These are phyloP conservation scores for Eulimnadia texana DNA, from an alignment of 1,140 invertebrate species.

Conservation along the genomic window DNA sequence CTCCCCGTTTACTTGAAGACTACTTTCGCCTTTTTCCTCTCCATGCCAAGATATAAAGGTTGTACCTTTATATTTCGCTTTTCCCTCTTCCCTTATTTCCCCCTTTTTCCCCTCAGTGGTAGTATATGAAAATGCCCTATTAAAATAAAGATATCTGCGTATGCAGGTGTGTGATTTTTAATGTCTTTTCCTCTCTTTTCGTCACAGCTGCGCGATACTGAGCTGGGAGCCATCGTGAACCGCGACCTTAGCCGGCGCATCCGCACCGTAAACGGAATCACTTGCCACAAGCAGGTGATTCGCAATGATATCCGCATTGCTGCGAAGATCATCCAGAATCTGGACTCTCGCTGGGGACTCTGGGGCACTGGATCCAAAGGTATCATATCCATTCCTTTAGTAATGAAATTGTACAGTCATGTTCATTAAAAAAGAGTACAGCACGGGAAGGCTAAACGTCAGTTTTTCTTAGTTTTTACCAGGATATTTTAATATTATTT, in stretches of 20 bases:
- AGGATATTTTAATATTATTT: conserved; percentile 12
- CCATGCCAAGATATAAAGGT: too few relatives aligned
- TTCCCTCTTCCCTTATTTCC: too few relatives aligned
- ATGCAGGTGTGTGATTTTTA: neutral
- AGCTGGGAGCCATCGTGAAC: conserved; percentile 88
- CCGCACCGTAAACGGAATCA: conserved; percentile 80
- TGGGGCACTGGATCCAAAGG: conserved; percentile 38
- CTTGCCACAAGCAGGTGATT: conserved; percentile 77
- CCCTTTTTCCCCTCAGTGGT: too few relatives aligned
- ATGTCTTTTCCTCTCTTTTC: conserved; percentile 13
- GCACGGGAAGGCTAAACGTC: too few relatives aligned
- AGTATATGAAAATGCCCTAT: neutral
- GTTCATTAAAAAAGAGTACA: too few relatives aligned
- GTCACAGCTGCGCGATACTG: conserved; percentile 66
- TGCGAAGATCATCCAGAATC: conserved; percentile 85
- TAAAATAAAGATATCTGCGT: conserved; percentile 4
- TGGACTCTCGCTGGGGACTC: conserved; percentile 68
- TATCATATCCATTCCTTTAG: too few relatives aligned
- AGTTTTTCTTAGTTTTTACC: too few relatives aligned
- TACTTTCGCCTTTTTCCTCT: conserved; percentile 8
- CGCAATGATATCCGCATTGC: conserved; percentile 83
- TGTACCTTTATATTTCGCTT: too few relatives aligned
- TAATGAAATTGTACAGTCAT: too few relatives aligned
- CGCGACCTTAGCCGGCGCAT: conserved; percentile 83
- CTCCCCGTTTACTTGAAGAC: too few relatives aligned